These are phyloP conservation scores for Zaprionus taronus DNA, from an alignment of 1,140 invertebrate genomes.

Conservation along the genomic window DNA sequence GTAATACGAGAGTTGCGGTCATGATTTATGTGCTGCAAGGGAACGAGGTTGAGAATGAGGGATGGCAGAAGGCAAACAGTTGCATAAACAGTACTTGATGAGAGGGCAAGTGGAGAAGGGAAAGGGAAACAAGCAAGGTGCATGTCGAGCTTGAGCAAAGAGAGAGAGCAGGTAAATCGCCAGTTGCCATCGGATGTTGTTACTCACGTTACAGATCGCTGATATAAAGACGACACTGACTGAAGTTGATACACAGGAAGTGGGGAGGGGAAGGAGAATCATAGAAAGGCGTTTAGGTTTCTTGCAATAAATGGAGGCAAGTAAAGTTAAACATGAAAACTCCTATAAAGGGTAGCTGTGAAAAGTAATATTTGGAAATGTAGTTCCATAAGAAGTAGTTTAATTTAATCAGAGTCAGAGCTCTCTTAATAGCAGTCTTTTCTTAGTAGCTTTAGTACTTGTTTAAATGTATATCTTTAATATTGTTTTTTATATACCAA, in stretches of 20 bases:
- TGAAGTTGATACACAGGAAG: neutral
- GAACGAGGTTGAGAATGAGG: slow-evolving; percentile 1
- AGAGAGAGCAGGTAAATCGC: neutral
- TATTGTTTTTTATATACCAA: neutral
- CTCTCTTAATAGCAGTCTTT: too few species aligned
- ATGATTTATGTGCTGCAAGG: slow-evolving; percentile 40
- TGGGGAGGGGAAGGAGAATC: neutral
- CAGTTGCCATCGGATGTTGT: neutral
- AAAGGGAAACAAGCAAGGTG: neutral
- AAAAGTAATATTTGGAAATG: too few species aligned
- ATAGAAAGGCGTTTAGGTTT: neutral
- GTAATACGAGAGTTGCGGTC: slow-evolving; percentile 55
- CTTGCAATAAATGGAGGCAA: neutral
- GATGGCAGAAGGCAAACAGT: slow-evolving; percentile 8
- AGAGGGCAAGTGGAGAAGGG: neutral
- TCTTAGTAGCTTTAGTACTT: too few species aligned
- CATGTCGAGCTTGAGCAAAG: neutral
- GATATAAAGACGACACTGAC: neutral
- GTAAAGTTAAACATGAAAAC: neutral
- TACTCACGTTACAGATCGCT: slow-evolving; percentile 10
- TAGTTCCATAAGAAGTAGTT: too few species aligned
- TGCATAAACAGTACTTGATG: slow-evolving; percentile 13
- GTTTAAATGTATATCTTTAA: neutral
- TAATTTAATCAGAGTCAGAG: too few species aligned
- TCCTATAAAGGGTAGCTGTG: neutral